These are phyloP conservation scores for Eremobia ochroleuca DNA, from an alignment of 2,888 invertebrate genomes.

Conservation along the genomic window DNA sequence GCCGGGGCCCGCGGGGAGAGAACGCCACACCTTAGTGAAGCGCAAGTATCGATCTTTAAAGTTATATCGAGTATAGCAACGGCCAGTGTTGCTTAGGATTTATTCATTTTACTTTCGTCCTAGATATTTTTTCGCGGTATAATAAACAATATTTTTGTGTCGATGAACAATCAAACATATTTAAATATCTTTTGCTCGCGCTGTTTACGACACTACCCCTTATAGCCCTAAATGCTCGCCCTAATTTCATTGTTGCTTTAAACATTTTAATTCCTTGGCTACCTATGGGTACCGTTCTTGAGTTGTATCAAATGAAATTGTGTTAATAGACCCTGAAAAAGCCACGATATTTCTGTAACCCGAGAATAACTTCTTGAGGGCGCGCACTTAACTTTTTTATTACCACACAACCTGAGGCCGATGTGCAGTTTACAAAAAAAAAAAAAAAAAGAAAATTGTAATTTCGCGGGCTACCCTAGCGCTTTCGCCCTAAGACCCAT, in stretches of 20 bases:
- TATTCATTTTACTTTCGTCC: conserved; percentile 4
- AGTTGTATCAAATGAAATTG: too few species aligned
- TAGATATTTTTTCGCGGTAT: neutral
- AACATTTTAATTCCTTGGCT: neutral
- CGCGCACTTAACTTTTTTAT: neutral
- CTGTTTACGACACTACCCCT: neutral
- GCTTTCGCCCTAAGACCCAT: neutral
- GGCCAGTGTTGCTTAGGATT: conserved; percentile 29
- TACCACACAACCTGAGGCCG: neutral
- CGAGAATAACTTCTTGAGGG: neutral
- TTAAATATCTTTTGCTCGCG: neutral
- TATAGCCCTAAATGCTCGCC: neutral
- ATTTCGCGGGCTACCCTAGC: neutral
- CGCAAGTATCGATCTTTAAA: conserved; percentile 78
- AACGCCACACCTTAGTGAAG: conserved; percentile 79
- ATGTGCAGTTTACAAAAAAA: neutral
- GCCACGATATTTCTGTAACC: too few species aligned
- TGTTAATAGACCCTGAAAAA: neutral
- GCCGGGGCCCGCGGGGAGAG: conserved; percentile 85
- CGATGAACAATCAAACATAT: neutral
- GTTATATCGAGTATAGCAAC: conserved; percentile 70
- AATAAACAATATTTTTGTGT: neutral
- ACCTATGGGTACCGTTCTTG: neutral
- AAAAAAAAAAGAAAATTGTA: neutral
- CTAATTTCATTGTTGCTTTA: neutral